Conservation (phyloP, 37 sponge, comb jelly and placozoan species). For the Petrosia ficiformis region DNA sequence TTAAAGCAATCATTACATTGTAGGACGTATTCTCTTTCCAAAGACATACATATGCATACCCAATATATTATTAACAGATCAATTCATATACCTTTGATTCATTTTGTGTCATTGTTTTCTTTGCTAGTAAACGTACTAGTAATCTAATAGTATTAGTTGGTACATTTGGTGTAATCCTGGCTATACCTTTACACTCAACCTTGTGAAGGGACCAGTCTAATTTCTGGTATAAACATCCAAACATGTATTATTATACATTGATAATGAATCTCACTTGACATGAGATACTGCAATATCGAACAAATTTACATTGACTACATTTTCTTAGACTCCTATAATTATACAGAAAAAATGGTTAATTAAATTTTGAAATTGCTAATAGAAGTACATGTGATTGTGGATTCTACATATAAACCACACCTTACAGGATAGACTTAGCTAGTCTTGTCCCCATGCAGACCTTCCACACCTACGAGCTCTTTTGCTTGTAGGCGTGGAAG, state of each 20-base stretch:
- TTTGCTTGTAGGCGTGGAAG: too few species aligned
- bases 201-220: constrained; percentile 70
- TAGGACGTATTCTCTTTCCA: too few species aligned
- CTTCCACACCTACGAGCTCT: too few species aligned
- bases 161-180: constrained; percentile 11
- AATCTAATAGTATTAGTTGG: constrained; percentile 65
- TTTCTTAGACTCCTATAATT: constrained; percentile 4
- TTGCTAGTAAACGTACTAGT: constrained; percentile 30
- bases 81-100: neutral
- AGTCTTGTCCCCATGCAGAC: too few species aligned
- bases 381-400: neutral
- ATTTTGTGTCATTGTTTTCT: neutral
- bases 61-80: too few species aligned
- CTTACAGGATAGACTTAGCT: too few species aligned
- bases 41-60: too few species aligned
- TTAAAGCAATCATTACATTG: too few species aligned
- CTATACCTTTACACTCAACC: constrained; percentile 56
- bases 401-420: neutral
- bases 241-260: neutral
- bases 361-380: neutral
- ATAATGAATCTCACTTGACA: constrained; percentile 59
- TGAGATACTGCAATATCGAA: constrained; percentile 38
- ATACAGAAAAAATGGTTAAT: neutral
- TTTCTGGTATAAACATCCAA: constrained; percentile 20
- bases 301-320: constrained; percentile 53